Percentiles rank a stretch among this genome's conserved stretches.
Evolutionary conservation across 2,113 vertebrate genomes (phyloP).

Genomic region (Collichthys lucidus): DNA sequence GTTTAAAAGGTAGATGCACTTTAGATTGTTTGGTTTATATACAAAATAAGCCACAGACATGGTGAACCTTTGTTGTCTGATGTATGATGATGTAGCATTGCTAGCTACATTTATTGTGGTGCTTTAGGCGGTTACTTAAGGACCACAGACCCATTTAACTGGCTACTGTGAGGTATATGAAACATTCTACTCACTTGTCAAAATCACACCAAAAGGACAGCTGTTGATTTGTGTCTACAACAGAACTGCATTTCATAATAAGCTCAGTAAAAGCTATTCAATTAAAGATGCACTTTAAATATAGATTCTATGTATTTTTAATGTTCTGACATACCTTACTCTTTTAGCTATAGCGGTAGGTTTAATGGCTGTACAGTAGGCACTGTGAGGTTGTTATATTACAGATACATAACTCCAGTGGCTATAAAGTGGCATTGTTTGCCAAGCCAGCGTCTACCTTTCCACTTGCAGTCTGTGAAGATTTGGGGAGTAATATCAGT

Average conservation of each 20-base stretch:
- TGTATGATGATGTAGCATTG: not conserved
- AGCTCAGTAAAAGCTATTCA: not conserved
- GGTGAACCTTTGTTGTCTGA: conserved; percentile 15
- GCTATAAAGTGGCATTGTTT: conserved; percentile 44
- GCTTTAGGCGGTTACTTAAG: conserved; percentile 10
- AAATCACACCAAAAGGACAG: not conserved
- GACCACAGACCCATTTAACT: not conserved
- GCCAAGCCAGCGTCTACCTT: conserved; percentile 29
- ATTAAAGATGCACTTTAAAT: conserved; percentile 23
- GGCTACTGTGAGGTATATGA: not conserved
- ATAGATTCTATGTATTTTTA: conserved; percentile 11
- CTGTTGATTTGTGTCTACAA: conserved; percentile 5
- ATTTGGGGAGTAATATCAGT: conserved; percentile 47
- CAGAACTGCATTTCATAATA: not conserved
- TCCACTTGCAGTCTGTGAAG: conserved; percentile 25
- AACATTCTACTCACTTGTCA: not conserved
- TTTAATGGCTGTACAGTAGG: conserved; percentile 25
- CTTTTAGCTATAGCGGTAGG: not conserved
- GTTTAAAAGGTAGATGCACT: conserved; percentile 1
- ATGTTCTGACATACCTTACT: not conserved
- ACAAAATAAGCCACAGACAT: not conserved
- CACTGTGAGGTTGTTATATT: conserved; percentile 3
- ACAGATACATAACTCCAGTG: conserved; percentile 36
- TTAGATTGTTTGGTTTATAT: not conserved
- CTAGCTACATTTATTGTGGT: conserved; percentile 11